These are phyloP conservation scores for Peromyscus aztecus DNA, from an alignment of 2,797 vertebrate species.

Conservation along the genomic window DNA sequence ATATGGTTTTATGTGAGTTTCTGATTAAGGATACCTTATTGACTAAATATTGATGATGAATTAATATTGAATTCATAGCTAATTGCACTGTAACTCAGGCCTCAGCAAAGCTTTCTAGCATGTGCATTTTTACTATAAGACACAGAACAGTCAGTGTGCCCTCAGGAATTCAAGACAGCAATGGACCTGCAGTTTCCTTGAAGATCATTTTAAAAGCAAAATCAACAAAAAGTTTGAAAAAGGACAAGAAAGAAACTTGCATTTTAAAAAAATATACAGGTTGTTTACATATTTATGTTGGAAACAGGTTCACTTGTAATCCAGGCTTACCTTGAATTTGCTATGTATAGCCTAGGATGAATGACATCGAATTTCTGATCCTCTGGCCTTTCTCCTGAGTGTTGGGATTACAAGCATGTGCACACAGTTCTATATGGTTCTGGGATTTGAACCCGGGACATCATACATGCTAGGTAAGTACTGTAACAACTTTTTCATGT, in stretches of 20 bases:
- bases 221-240: background rate
- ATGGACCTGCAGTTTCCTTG: background rate
- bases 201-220: background rate
- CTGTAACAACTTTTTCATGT: background rate
- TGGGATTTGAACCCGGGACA: background rate
- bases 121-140: background rate
- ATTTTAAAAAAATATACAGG: too few relatives aligned
- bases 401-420: background rate
- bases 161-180: background rate
- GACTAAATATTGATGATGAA: background rate
- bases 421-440: background rate
- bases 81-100: background rate
- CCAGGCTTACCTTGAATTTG: background rate
- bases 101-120: background rate
- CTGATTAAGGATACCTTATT: background rate
- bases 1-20: background rate
- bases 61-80: background rate
- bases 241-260: background rate
- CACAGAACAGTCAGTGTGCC: background rate
- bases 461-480: background rate
- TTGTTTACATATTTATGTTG: background rate
- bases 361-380: background rate
- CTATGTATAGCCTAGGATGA: background rate
- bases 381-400: background rate
- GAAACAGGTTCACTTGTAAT: background rate